These are phyloP conservation scores for Lymantria dispar DNA, from an alignment of 2,888 invertebrate genomes.

Conservation along the genomic window DNA sequence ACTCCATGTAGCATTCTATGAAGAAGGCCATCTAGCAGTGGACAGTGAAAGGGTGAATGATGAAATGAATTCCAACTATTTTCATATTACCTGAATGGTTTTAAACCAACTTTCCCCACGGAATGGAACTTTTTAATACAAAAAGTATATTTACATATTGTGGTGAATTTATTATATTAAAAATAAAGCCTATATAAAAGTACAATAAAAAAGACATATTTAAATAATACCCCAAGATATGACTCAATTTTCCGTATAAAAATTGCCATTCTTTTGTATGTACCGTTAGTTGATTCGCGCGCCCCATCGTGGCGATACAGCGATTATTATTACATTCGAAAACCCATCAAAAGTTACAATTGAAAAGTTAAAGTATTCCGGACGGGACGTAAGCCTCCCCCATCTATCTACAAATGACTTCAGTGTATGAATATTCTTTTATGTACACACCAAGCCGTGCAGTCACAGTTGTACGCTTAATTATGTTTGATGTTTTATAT, in stretches of 20 bases:
- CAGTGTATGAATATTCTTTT: slow-evolving; percentile 74
- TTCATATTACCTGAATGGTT: too few relatives aligned
- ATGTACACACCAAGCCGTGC: slow-evolving; percentile 54
- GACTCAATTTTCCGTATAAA: slow-evolving; percentile 78
- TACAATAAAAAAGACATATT: slow-evolving; percentile 53
- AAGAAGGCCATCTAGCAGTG: too few relatives aligned
- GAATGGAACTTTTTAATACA: too few relatives aligned
- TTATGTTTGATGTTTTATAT: slow-evolving; percentile 43
- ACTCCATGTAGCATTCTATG: too few relatives aligned
- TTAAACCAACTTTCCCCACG: too few relatives aligned
- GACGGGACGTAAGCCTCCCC: slow-evolving; percentile 70
- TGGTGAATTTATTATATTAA: slow-evolving; percentile 31
- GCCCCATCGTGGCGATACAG: slow-evolving; percentile 71
- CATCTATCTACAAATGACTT: slow-evolving; percentile 75
- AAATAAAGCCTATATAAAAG: slow-evolving; percentile 50
- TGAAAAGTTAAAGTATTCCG: slow-evolving; percentile 82
- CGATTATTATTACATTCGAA: slow-evolving; percentile 82
- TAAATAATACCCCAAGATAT: slow-evolving; percentile 65
- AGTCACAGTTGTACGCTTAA: slow-evolving; percentile 41
- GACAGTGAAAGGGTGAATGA: too few relatives aligned
- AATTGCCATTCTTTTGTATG: slow-evolving; percentile 78
- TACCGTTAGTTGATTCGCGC: slow-evolving; percentile 67
- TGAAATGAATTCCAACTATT: too few relatives aligned
- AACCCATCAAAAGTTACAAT: slow-evolving; percentile 83
- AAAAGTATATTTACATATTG: too few relatives aligned